Conservation (phyloP, 2,888 invertebrate genomes). For the Xanthorhoe spadicearia region DNA sequence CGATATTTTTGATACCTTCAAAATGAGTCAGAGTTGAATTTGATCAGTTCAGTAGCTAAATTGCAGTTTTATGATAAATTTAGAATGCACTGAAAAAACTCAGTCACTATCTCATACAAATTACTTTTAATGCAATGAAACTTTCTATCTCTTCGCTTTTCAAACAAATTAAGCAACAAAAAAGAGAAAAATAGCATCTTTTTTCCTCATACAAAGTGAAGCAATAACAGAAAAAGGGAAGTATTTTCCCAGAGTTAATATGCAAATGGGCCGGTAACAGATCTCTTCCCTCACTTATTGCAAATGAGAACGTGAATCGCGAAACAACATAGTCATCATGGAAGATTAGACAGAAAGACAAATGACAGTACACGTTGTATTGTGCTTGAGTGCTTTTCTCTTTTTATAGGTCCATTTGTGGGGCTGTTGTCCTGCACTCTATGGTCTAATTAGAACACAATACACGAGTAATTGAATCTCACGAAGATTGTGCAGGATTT, state of each 20-base stretch:
- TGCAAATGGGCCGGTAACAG: constrained; percentile 35
- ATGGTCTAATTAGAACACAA: constrained; percentile 65
- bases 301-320: constrained; percentile 38
- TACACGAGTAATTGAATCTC: constrained; percentile 72
- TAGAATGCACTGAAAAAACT: background rate
- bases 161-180: background rate
- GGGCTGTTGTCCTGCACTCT: constrained; percentile 56
- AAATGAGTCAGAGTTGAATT: too few species aligned
- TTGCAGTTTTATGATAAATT: background rate
- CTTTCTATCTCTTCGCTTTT: background rate
- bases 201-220: background rate
- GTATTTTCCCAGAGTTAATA: constrained; percentile 33
- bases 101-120: too few species aligned
- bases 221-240: constrained; percentile 9
- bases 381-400: constrained; percentile 63
- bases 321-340: constrained; percentile 65
- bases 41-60: background rate
- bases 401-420: constrained; percentile 70
- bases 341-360: constrained; percentile 78
- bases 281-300: constrained; percentile 33
- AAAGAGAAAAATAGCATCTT: background rate
- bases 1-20: too few species aligned
- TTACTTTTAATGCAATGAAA: background rate
- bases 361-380: constrained; percentile 59
- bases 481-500: constrained; percentile 41